Evolutionary conservation across 2,113 vertebrate species (phyloP), one percentile per base, ranked within the genome.

Genomic region (Psephotus haematonotus): DNA sequence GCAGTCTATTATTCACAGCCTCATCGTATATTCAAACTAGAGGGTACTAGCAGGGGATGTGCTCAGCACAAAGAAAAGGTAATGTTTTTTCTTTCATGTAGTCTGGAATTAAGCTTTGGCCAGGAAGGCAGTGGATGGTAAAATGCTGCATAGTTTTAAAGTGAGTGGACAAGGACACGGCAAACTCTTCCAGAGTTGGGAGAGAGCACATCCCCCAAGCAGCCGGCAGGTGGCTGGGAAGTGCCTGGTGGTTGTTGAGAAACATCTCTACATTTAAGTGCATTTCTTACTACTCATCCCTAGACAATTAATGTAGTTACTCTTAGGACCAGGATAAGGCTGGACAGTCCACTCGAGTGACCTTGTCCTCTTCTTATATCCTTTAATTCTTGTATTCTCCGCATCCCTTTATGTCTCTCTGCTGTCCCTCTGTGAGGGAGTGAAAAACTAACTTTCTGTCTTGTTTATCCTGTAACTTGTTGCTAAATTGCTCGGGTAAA

Each of bases 151-250:
- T 4, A 5, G 28, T 33, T 82, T 72, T 72, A 28, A 74, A 78
- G 12, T 14, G 9, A 68, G 24, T 37, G 28, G 16, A 59, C n/a
- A 88, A 72, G 64, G 22, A 63, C n/a, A 72, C 29, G n/a, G n/a
- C n/a, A n/a, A n/a, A n/a, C n/a, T 59, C 24, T 46, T 82, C 12
- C 12, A 11, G 49, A 68, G 25, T 31, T 75, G n/a, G n/a, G 35
- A 57, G 37, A 35, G 13, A 59, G 13, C 22, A 19, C 1, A 2
- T 57, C 6, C 24, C 15, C 6, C 1, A 1, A n/a, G 49, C 46
- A 53, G 55, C 27, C 1, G 2, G 5, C 29, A 16, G 17, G 22
- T 31, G 24, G 9, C 33, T 95, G 65, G 78, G 37, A 65, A 27
- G 44, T 74, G 29, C 17, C 53, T 77, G n/a, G 22, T 3, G 5